phyloP scores from a whole-genome alignment of 2,888 invertebrate species.

The Diabrotica balteata region DNA sequence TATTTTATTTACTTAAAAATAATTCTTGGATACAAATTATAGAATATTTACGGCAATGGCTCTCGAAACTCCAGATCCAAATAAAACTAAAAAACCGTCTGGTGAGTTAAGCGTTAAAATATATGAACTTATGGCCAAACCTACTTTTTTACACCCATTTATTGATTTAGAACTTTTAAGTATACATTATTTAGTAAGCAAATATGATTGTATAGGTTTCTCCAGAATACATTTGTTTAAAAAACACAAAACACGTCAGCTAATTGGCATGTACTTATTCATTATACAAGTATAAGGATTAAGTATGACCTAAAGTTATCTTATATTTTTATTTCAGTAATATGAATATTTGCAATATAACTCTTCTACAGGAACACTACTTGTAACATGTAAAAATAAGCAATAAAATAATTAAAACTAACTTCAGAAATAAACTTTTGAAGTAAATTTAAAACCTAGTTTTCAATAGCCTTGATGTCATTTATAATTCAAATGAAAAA shows the following conservation, averaged over 20 bases:
- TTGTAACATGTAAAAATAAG: no score
- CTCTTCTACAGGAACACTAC: no score
- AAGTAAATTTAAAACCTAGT: no score
- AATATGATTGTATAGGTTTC: conserved; percentile 7
- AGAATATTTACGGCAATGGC: conserved; percentile 36
- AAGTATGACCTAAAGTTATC: no score
- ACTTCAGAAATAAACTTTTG: no score
- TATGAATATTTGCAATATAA: no score
- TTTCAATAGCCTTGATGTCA: no score
- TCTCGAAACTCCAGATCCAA: conserved; percentile 40
- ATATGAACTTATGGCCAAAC: neutral
- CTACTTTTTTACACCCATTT: conserved; percentile 32
- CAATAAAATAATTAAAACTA: no score
- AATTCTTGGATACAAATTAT: neutral
- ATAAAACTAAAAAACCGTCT: conserved; percentile 50
- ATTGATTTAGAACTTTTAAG: conserved; percentile 27
- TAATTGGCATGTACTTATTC: neutral
- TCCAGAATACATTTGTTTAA: neutral
- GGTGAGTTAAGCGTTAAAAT: conserved; percentile 39
- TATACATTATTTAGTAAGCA: conserved; percentile 17
- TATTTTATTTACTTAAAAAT: neutral
- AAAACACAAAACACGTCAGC: conserved; percentile 5
- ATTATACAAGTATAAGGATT: no score
- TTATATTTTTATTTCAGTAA: no score
- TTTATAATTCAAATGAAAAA: no score